Conservation (phyloP, 30 jellyfish, hydroid and myxozoan genomes). For the Aurelia aurita region DNA sequence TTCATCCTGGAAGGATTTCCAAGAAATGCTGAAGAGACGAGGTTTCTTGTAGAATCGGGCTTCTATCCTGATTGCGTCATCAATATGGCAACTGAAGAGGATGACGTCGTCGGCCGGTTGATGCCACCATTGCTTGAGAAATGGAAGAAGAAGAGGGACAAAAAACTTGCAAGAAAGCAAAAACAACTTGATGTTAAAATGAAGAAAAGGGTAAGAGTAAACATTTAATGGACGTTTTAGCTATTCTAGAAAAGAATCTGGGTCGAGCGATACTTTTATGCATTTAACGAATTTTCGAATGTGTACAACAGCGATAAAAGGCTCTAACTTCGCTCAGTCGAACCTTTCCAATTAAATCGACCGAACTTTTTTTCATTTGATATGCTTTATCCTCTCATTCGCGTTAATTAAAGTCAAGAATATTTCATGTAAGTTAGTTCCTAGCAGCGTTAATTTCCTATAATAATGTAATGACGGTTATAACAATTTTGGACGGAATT, state of each 20-base stretch:
- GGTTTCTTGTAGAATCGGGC: slow-evolving; percentile 83
- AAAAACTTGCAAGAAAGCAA: slow-evolving; percentile 63
- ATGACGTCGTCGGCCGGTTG: slow-evolving; percentile 76
- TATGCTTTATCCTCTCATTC: not conserved
- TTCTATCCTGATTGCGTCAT: slow-evolving; percentile 87
- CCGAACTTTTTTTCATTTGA: not conserved
- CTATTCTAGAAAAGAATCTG: no score
- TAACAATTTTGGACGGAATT: no score
- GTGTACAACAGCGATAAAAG: no score
- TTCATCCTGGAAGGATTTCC: slow-evolving; percentile 97
- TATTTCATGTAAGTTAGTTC: no score
- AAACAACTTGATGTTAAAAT: slow-evolving; percentile 48
- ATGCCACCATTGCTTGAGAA: slow-evolving; percentile 82
- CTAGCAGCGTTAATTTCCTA: no score
- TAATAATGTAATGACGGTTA: no score
- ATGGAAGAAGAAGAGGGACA: slow-evolving; percentile 85
- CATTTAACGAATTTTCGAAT: no score
- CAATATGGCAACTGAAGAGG: slow-evolving; percentile 73
- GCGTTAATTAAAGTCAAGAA: no score
- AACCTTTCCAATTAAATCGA: no score
- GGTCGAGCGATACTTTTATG: no score
- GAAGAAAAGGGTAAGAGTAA: slow-evolving; percentile 65
- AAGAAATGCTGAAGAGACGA: slow-evolving; percentile 91
- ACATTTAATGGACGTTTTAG: not conserved
- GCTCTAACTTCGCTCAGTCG: no score